phyloP scores from a whole-genome alignment of 2,888 invertebrate species.

The Mesochorus sp. region DNA sequence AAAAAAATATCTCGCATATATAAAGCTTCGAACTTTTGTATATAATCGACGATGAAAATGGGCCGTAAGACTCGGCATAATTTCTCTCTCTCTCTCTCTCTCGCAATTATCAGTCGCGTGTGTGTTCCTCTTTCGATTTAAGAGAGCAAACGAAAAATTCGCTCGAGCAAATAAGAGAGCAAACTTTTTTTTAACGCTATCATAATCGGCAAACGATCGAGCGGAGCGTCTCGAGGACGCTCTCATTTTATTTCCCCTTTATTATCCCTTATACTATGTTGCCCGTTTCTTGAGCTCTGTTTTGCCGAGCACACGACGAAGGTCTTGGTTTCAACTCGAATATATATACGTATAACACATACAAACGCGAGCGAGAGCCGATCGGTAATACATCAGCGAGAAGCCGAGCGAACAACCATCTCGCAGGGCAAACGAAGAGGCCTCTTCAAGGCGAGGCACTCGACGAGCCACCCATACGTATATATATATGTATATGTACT shows the following conservation, averaged over 20 bases:
- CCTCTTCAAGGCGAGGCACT: constrained; percentile 70
- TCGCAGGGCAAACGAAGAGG: constrained; percentile 46
- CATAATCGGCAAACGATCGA: constrained; percentile 56
- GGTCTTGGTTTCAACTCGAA: constrained; percentile 54
- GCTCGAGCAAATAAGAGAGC: constrained; percentile 31
- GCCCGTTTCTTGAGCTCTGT: constrained; percentile 35
- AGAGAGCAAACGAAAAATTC: constrained; percentile 26
- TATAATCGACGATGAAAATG: no score
- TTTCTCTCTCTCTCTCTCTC: neutral
- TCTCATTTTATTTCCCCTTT: constrained; percentile 40
- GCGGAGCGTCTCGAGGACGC: constrained; percentile 64
- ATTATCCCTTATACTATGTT: constrained; percentile 18
- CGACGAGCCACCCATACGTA: constrained; percentile 37
- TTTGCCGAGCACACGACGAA: constrained; percentile 51
- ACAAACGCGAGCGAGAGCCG: constrained; percentile 35
- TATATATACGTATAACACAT: neutral
- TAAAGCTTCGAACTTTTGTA: no score
- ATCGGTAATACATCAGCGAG: constrained; percentile 58
- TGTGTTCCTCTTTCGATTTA: constrained; percentile 28
- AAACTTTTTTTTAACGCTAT: constrained; percentile 30
- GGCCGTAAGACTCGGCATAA: no score
- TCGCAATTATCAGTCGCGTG: constrained; percentile 1
- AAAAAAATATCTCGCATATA: no score
- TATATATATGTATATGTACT: constrained; percentile 30
- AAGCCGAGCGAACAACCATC: constrained; percentile 29